These are phyloP conservation scores for Catharus fuscescens DNA, from an alignment of 2,113 vertebrate genomes.

Conservation along the genomic window DNA sequence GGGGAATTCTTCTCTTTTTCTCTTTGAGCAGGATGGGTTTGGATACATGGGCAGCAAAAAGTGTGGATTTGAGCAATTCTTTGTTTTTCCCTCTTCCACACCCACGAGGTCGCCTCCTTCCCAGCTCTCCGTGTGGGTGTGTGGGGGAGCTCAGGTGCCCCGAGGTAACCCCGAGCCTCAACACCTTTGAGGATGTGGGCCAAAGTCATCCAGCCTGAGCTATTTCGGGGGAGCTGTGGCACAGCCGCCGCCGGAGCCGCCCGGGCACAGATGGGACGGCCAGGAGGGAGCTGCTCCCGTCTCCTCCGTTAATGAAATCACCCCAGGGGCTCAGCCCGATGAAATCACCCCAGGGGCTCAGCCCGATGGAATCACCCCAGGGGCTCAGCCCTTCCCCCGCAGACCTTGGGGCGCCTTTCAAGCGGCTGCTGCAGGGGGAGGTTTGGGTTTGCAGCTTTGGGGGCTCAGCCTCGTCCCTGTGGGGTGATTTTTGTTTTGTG, in stretches of 20 bases:
- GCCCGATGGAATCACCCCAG: too few species aligned
- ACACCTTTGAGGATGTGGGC: conserved; percentile 64
- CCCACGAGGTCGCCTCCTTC: not conserved
- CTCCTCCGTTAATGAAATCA: not conserved
- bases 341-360: too few species aligned
- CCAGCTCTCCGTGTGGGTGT: accelerated
- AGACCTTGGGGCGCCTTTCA: not conserved
- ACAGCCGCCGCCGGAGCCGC: not conserved
- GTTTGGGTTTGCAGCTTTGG: not conserved
- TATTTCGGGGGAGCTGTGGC: conserved; percentile 15
- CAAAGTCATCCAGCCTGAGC: conserved; percentile 60
- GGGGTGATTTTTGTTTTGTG: accelerated
- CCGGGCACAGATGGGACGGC: conserved; percentile 10
- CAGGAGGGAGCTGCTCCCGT: not conserved
- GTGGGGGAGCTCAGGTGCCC: not conserved
- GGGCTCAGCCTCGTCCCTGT: not conserved
- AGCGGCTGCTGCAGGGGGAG: accelerated
- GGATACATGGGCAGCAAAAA: not conserved
- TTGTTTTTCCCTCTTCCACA: not conserved
- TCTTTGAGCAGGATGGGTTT: not conserved
- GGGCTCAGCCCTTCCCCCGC: not conserved
- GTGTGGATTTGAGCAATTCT: accelerated
- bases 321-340: not conserved
- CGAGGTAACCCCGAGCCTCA: conserved; percentile 5
- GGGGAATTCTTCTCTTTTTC: not conserved